Base-by-base conservation (phyloP, 2,797 vertebrate species). In the Acrossocheilus wenchowensis region DNA sequence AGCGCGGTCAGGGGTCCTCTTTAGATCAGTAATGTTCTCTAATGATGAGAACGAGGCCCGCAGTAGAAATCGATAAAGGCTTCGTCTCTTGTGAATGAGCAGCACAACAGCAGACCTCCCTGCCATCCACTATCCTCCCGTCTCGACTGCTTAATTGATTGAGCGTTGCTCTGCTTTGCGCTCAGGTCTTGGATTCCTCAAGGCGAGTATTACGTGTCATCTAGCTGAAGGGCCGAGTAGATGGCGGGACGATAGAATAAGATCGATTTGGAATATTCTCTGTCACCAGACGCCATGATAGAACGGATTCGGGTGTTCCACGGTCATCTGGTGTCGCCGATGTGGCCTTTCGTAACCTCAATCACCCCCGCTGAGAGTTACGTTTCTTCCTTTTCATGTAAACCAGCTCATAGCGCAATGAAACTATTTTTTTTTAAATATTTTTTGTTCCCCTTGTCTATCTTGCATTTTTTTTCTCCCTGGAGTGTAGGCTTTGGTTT, bases 111-210 rank as follows among this genome's bases (percentile, higher is more conserved):
- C 77, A 72, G 68, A 85, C 77, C 84, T 57, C 48, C n/a, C 36
- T 80, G 66, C 45, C 84, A 72, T 85, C 68, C 78, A 81, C 68
- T 50, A 73, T 66, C 52, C 82, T 73, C 52, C 69, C 7, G 84
- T 86, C 84, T 73, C 45, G 68, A 86, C 84, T 39, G 69, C 69
- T 62, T 80, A 86, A 81, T 73, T 86, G 84, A 86, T 81, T 72
- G 52, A 73, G 30, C 41, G 17, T 72, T 73, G 52, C 26, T 50
- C 30, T 14, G 41, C 54, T 73, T n/a, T 45, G 64, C 2, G 50
- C 64, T 69, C 74, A 45, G 39, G 64, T 85, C 83, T 79, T 79
- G 75, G 50, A 85, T 79, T 81, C 69, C 78, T 81, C 54, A 30
- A 34, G 54, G 26, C 3, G 6, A 45, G 68, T 81, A 81, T 86